phyloP scores from a whole-genome alignment of 2,113 vertebrate genomes.

The Eubucco bourcierii region DNA sequence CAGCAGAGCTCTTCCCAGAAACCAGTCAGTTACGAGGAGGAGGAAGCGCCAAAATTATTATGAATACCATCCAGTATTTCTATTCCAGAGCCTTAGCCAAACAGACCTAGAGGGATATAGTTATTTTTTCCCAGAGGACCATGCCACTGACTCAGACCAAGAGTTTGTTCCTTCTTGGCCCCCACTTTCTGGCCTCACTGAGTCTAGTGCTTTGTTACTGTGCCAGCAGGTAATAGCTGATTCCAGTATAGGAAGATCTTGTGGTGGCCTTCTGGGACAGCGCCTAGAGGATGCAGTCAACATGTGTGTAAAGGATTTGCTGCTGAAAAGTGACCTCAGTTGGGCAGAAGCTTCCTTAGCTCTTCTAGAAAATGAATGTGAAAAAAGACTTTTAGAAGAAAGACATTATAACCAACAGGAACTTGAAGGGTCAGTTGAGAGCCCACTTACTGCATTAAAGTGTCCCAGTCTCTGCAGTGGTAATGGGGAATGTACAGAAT shows the following conservation, averaged over 20 bases:
- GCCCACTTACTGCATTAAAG: conserved; percentile 72
- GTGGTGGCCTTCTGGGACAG: conserved; percentile 72
- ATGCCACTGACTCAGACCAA: conserved; percentile 56
- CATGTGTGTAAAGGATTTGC: conserved; percentile 86
- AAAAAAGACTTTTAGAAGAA: conserved; percentile 83
- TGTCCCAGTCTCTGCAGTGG: conserved; percentile 85
- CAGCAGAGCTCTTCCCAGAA: not conserved
- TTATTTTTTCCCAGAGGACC: conserved; percentile 92
- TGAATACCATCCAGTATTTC: conserved; percentile 51
- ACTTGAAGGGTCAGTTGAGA: conserved; percentile 47
- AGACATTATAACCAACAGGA: conserved; percentile 26
- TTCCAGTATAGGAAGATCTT: conserved; percentile 80
- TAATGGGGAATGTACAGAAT: conserved; percentile 85
- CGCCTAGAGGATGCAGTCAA: conserved; percentile 43
- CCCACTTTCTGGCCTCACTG: conserved; percentile 82
- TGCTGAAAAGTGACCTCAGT: conserved; percentile 84
- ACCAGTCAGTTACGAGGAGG: not conserved
- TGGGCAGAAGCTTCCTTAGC: conserved; percentile 83
- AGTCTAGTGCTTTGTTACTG: conserved; percentile 54
- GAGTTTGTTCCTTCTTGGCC: conserved; percentile 80
- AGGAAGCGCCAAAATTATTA: conserved; percentile 66
- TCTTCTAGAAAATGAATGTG: conserved; percentile 92
- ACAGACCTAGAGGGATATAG: conserved; percentile 74
- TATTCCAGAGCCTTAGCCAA: conserved; percentile 79
- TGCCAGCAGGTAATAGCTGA: conserved; percentile 79